Conservation (phyloP, 2,113 vertebrate species). For the Hystrix brachyura region DNA sequence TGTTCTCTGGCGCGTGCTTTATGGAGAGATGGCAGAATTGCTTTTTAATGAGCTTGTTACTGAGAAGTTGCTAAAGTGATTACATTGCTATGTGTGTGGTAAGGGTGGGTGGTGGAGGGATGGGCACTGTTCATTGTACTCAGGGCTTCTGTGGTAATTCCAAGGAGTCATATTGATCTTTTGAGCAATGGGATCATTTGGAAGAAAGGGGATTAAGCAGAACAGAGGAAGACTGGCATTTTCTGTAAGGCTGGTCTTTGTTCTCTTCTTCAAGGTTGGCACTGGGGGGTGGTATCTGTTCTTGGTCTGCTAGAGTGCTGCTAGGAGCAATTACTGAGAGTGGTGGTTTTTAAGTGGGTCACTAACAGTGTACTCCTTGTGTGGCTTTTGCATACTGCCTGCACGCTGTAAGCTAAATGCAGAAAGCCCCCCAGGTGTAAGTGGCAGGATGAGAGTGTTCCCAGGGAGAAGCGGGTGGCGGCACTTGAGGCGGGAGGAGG, state of each 20-base stretch:
- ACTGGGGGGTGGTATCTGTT: neutral
- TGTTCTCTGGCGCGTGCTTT: constrained; percentile 84
- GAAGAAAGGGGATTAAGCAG: constrained; percentile 30
- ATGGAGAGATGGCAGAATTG: constrained; percentile 82
- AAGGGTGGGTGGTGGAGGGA: constrained; percentile 20
- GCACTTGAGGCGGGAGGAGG: neutral
- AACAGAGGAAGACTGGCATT: neutral
- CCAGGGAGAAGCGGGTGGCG: neutral
- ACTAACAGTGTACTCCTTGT: neutral
- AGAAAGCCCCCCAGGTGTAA: neutral
- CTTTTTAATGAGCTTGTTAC: constrained; percentile 90
- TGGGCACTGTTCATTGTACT: constrained; percentile 79
- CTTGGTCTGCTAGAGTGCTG: neutral
- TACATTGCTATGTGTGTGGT: constrained; percentile 84
- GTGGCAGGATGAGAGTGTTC: neutral
- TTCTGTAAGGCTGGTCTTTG: constrained; percentile 54
- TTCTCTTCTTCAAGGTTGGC: constrained; percentile 31
- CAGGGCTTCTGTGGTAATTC: constrained; percentile 65
- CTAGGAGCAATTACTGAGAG: constrained; percentile 1
- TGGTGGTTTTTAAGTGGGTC: constrained; percentile 33
- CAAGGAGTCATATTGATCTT: constrained; percentile 70
- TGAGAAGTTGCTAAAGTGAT: constrained; percentile 86
- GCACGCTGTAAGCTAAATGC: neutral
- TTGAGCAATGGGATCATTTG: constrained; percentile 76
- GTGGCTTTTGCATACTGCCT: neutral